These are phyloP conservation scores for Agapornis roseicollis DNA, from an alignment of 2,113 vertebrate species.

Conservation along the genomic window DNA sequence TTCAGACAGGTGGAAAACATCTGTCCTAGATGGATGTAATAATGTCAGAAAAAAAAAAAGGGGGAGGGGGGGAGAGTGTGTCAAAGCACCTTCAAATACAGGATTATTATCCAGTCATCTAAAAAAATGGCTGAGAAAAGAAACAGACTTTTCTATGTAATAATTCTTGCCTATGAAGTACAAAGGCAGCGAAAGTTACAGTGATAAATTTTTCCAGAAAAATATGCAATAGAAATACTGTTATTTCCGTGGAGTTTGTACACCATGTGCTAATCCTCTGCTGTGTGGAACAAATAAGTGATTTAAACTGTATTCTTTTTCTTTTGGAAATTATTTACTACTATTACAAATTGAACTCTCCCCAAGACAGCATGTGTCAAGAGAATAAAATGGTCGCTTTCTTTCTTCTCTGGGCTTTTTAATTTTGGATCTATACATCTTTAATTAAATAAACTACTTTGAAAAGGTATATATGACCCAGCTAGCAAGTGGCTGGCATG, in stretches of 20 bases:
- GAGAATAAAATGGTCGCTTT: neutral
- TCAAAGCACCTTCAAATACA: neutral
- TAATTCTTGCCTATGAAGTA: neutral
- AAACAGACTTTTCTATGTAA: neutral
- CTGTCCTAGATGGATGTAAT: neutral
- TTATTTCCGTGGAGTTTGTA: neutral
- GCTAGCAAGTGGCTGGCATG: neutral
- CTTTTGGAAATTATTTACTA: constrained; percentile 49
- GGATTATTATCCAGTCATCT: neutral
- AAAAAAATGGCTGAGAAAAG: neutral
- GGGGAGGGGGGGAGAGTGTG: too few species aligned
- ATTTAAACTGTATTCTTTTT: neutral
- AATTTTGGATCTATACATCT: neutral
- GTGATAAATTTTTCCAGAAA: neutral
- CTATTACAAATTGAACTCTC: constrained; percentile 25
- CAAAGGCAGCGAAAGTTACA: neutral
- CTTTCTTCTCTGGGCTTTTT: neutral
- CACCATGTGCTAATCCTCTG: neutral
- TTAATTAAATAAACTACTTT: neutral
- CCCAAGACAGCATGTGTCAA: neutral
- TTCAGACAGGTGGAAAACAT: neutral
- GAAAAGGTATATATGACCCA: neutral
- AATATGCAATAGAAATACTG: neutral
- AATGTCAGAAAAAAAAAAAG: neutral
- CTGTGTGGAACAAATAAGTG: neutral